These are phyloP conservation scores for Trachelus troglodyta DNA, from an alignment of 2,888 invertebrate species.

Conservation along the genomic window DNA sequence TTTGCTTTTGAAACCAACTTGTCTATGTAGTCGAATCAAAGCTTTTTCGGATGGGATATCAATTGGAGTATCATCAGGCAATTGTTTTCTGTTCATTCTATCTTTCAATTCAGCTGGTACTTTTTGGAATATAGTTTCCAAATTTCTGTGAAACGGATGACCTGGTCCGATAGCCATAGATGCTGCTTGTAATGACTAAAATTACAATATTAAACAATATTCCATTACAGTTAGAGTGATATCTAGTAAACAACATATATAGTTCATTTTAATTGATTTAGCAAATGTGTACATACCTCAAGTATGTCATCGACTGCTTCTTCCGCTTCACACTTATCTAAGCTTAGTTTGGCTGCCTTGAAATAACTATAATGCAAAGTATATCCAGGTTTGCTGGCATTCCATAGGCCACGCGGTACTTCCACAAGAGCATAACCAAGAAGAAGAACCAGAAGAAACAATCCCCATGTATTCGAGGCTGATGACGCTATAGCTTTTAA, in stretches of 20 bases:
- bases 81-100: slow-evolving; percentile 75
- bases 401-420: slow-evolving; percentile 92
- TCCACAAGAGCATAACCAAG: slow-evolving; percentile 97
- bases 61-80: slow-evolving; percentile 72
- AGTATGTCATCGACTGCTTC: slow-evolving; percentile 95
- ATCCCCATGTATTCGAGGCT: slow-evolving; percentile 99
- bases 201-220: not conserved
- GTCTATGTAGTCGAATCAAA: slow-evolving; percentile 89
- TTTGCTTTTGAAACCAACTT: slow-evolving; percentile 69
- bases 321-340: slow-evolving; percentile 97
- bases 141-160: slow-evolving; percentile 80
- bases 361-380: slow-evolving; percentile 90
- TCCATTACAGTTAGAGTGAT: not conserved
- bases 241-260: not conserved
- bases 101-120: slow-evolving; percentile 84
- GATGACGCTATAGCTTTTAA: slow-evolving; percentile 97
- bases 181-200: slow-evolving; percentile 85
- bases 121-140: slow-evolving; percentile 92
- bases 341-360: slow-evolving; percentile 92
- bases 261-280: not conserved
- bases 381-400: slow-evolving; percentile 86
- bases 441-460: slow-evolving; percentile 92
- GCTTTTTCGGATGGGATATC: slow-evolving; percentile 84
- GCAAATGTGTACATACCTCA: slow-evolving; percentile 72
- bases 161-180: slow-evolving; percentile 80